These are phyloP conservation scores for Poicephalus gulielmi DNA, from an alignment of 2,113 vertebrate species.

Conservation along the genomic window DNA sequence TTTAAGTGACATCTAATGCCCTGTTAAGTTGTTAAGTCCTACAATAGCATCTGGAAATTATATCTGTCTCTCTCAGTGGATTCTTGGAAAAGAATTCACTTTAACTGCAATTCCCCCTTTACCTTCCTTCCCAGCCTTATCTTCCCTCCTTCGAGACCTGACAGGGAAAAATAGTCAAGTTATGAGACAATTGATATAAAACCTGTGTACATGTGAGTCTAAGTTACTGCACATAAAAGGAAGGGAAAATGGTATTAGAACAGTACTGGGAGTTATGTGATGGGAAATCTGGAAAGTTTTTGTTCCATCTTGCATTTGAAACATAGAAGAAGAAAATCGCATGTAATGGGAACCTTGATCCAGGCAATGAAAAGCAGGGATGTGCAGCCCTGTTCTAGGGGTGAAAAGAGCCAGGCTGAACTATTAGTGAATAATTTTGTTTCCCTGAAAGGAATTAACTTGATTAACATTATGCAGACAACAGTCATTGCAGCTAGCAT, in stretches of 20 bases:
- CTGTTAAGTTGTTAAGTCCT: slow-evolving; percentile 38
- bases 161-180: slow-evolving; percentile 25
- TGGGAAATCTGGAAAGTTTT: neutral
- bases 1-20: slow-evolving; percentile 35
- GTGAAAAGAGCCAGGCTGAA: neutral
- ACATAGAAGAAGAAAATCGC: neutral
- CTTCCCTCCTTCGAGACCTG: neutral
- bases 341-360: neutral
- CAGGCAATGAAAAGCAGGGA: neutral
- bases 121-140: neutral
- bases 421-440: neutral
- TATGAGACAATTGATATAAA: slow-evolving; percentile 26
- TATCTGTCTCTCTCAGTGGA: slow-evolving; percentile 23
- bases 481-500: neutral
- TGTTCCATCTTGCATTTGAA: neutral
- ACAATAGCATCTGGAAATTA: slow-evolving; percentile 11
- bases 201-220: neutral
- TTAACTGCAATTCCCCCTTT: neutral
- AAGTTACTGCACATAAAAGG: neutral
- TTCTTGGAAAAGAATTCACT: slow-evolving; percentile 6
- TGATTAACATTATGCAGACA: neutral
- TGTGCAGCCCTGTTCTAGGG: neutral
- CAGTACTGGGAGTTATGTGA: neutral
- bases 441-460: neutral
- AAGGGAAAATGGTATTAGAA: slow-evolving; percentile 4